phyloP scores from a whole-genome alignment of 2,797 vertebrate genomes.

The Tangara arthus region DNA sequence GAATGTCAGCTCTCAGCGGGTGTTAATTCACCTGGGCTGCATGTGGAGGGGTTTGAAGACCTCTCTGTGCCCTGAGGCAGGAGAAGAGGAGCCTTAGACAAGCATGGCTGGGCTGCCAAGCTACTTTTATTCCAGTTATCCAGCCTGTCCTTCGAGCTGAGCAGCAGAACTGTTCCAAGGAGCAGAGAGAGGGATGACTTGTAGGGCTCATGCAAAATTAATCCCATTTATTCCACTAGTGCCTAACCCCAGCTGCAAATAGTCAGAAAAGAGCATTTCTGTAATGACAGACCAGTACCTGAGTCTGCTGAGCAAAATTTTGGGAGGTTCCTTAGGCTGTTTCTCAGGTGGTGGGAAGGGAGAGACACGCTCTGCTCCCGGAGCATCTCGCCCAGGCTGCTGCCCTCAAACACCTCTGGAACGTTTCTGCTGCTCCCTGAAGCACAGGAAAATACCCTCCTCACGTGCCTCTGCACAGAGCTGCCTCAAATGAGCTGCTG shows the following conservation, averaged over 20 bases:
- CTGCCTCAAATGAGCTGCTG: not conserved
- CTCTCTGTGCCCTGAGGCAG: not conserved
- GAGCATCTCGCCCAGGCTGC: not conserved
- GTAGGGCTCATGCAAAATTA: not conserved
- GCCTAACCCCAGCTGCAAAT: not conserved
- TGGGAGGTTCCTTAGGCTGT: not conserved
- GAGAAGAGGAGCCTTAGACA: not conserved
- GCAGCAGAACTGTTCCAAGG: not conserved
- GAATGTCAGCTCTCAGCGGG: not conserved
- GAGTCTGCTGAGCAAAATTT: not conserved
- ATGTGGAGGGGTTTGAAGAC: not conserved
- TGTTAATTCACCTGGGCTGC: not conserved
- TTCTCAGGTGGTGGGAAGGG: not conserved
- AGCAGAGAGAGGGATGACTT: not conserved
- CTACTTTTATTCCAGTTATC: not conserved
- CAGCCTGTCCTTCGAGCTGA: not conserved
- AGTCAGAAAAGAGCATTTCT: not conserved
- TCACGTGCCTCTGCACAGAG: not conserved
- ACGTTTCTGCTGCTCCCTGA: not conserved
- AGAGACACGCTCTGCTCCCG: not conserved
- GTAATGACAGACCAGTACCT: not conserved
- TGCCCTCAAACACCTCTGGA: slow-evolving; percentile 28
- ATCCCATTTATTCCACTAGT: not conserved
- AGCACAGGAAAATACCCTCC: not conserved
- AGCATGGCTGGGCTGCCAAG: not conserved